These are phyloP conservation scores for Stenchaetothrips biformis DNA, from an alignment of 2,888 invertebrate genomes.

Conservation along the genomic window DNA sequence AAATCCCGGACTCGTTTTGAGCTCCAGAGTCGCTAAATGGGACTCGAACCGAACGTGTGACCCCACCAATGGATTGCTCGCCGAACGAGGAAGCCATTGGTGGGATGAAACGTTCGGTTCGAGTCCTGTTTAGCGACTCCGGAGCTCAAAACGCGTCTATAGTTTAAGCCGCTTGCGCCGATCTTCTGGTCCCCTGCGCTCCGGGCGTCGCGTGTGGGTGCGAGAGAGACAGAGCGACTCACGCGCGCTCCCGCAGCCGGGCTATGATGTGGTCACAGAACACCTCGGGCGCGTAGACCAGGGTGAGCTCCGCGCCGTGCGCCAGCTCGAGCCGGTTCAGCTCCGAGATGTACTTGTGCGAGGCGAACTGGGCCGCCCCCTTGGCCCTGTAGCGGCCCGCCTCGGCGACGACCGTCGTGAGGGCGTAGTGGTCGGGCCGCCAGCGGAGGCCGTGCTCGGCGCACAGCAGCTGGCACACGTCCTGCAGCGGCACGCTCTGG, in stretches of 20 bases:
- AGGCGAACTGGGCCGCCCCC: background rate
- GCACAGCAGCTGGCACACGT: background rate
- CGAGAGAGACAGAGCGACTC: background rate
- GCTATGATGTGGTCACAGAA: background rate
- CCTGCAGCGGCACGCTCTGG: background rate
- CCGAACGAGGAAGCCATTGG: too few species aligned
- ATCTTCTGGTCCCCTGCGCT: too few species aligned
- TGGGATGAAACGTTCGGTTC: too few species aligned
- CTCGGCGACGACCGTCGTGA: background rate
- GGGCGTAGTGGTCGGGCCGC: background rate
- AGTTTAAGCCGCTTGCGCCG: too few species aligned
- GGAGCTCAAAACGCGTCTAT: too few species aligned
- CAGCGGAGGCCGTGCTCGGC: background rate
- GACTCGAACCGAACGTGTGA: too few species aligned
- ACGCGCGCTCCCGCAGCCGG: background rate
- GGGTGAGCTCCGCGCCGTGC: conserved; percentile 6
- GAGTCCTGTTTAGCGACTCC: too few species aligned
- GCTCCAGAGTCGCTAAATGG: too few species aligned
- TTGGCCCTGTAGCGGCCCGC: background rate
- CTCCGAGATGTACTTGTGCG: background rate
- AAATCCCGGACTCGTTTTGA: background rate
- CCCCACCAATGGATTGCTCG: too few species aligned
- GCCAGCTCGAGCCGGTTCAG: background rate
- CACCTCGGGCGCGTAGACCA: background rate
- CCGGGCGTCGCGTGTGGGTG: too few species aligned